phyloP scores from a whole-genome alignment of 2,888 invertebrate species.

The Penaeus monodon region DNA sequence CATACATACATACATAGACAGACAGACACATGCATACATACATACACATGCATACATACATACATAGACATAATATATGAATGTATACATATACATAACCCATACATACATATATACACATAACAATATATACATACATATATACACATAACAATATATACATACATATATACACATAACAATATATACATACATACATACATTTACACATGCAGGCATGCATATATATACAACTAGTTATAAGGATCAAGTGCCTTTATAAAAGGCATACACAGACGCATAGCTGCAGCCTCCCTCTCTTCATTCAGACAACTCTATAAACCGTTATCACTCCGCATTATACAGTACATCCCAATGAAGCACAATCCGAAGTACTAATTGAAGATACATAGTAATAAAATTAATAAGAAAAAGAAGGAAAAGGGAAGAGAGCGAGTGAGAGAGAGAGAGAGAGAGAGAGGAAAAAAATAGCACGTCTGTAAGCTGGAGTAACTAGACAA shows the following conservation, averaged over 20 bases:
- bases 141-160: neutral
- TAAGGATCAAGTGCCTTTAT: no score
- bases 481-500: no score
- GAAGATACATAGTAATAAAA: neutral
- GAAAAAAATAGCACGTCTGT: neutral
- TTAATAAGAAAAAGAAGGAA: neutral
- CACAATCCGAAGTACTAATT: no score
- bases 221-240: no score
- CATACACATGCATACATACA: conserved; percentile 35
- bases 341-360: no score
- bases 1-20: neutral
- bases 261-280: no score
- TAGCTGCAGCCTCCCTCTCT: no score
- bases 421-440: neutral
- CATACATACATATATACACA: neutral
- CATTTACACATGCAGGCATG: no score
- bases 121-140: neutral
- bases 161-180: neutral
- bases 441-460: neutral
- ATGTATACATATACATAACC: conserved; percentile 13
- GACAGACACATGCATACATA: conserved; percentile 1
- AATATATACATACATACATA: conserved; percentile 1
- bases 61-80: conserved; percentile 20
- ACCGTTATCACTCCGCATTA: no score
- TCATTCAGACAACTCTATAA: no score